phyloP scores from a whole-genome alignment of 1,140 invertebrate genomes.

The Bacillus rossius region DNA sequence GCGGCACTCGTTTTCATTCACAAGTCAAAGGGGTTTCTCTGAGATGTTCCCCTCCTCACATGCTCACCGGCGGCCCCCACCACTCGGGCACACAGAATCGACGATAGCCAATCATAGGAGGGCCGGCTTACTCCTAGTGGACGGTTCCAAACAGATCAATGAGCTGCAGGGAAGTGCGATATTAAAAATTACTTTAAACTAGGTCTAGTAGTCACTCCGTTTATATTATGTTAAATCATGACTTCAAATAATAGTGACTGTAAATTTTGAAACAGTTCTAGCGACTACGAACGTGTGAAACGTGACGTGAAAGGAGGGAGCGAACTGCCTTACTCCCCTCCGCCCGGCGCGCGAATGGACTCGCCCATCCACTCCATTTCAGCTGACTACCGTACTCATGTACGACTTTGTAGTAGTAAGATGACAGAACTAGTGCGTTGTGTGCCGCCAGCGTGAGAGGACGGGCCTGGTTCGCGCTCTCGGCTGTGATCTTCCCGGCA shows the following conservation, averaged over 20 bases:
- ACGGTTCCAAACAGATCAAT: slow-evolving; percentile 54
- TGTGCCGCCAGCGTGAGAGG: slow-evolving; percentile 39
- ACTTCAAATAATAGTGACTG: slow-evolving; percentile 27
- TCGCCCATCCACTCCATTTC: slow-evolving; percentile 44
- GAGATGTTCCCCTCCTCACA: slow-evolving; percentile 14
- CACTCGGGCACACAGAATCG: slow-evolving; percentile 18
- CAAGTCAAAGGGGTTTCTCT: slow-evolving; percentile 14
- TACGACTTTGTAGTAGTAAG: slow-evolving; percentile 24
- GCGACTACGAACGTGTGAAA: neutral
- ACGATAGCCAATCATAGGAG: slow-evolving; percentile 26
- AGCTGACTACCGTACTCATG: slow-evolving; percentile 44
- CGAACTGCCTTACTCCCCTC: slow-evolving; percentile 30
- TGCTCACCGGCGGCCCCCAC: slow-evolving; percentile 18
- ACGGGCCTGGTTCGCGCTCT: slow-evolving; percentile 29
- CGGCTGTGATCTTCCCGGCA: neutral
- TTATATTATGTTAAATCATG: slow-evolving; percentile 7
- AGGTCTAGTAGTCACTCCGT: slow-evolving; percentile 13
- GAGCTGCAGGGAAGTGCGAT: slow-evolving; percentile 45
- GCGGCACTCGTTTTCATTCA: slow-evolving; percentile 11
- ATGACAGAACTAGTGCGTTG: slow-evolving; percentile 41
- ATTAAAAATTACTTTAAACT: neutral
- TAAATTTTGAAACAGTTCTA: slow-evolving; percentile 22
- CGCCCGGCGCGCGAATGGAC: slow-evolving; percentile 43
- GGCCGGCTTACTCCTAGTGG: slow-evolving; percentile 43
- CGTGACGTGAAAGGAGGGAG: slow-evolving; percentile 3